phyloP scores from a whole-genome alignment of 2,113 vertebrate genomes.

The Sitta europaea region DNA sequence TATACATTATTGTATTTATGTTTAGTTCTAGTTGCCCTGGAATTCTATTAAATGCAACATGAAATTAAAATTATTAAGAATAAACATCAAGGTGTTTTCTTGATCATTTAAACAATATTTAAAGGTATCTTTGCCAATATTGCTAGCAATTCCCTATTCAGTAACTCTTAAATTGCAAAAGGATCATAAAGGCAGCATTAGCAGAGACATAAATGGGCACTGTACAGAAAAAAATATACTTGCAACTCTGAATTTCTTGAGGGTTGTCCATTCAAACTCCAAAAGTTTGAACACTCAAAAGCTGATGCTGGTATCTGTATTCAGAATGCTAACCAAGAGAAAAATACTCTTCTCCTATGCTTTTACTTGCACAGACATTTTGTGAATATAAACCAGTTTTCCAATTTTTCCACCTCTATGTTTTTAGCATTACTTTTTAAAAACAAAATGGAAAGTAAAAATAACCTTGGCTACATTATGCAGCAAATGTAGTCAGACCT shows the following conservation, averaged over 20 bases:
- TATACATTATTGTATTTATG: neutral
- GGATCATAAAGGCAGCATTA: neutral
- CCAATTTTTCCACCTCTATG: neutral
- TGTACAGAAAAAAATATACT: neutral
- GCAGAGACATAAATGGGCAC: neutral
- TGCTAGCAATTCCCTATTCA: neutral
- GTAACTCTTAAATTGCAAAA: neutral
- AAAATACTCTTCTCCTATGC: neutral
- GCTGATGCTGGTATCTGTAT: neutral
- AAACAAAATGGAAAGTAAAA: neutral
- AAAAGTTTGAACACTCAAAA: neutral
- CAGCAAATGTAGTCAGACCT: neutral
- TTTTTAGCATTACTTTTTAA: constrained; percentile 9
- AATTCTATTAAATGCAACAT: neutral
- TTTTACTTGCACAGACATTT: neutral
- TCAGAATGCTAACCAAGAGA: neutral
- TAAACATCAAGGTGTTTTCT: neutral
- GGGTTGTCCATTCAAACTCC: neutral
- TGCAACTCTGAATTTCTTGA: neutral
- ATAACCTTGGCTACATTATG: neutral
- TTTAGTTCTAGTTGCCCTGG: neutral
- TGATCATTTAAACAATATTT: neutral
- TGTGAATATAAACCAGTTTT: neutral
- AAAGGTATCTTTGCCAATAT: neutral
- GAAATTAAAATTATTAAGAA: neutral